Percentiles rank a stretch among this genome's conserved stretches.
Conservation (phyloP, 2,888 invertebrate genomes). For the Schizaphis graminum region DNA sequence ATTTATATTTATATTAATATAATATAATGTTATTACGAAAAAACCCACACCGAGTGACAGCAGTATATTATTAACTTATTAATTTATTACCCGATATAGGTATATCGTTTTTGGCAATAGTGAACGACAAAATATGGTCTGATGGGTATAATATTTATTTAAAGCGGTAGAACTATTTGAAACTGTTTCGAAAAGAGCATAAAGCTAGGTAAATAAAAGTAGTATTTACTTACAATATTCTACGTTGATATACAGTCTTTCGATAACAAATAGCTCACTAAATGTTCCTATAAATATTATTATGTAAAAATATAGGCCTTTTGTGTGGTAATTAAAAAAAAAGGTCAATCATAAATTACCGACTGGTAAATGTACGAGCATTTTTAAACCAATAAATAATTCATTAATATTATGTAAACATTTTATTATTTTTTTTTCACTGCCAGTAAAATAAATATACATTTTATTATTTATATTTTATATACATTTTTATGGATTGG, state of each 20-base stretch:
- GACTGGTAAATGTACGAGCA: background rate
- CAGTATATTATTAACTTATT: background rate
- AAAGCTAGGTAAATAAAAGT: background rate
- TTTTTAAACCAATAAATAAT: background rate
- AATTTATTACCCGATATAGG: background rate
- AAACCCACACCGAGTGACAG: too few relatives aligned
- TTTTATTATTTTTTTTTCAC: background rate
- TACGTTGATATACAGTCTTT: background rate
- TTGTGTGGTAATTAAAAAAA: background rate
- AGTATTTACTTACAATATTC: background rate
- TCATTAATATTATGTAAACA: background rate
- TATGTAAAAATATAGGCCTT: background rate
- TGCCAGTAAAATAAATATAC: background rate
- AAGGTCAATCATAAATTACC: slow-evolving; percentile 1
- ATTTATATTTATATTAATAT: background rate
- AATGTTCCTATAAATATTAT: background rate
- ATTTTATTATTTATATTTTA: background rate
- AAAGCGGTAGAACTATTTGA: background rate
- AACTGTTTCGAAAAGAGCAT: background rate
- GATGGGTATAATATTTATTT: background rate
- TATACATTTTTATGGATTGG: background rate
- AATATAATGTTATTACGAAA: background rate
- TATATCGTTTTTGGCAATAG: background rate
- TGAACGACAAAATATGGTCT: background rate
- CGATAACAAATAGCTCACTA: background rate